Evolutionary conservation across 1,140 invertebrate species (phyloP), one percentile per base, ranked within the genome.

Genomic region (Vanessa tameamea): DNA sequence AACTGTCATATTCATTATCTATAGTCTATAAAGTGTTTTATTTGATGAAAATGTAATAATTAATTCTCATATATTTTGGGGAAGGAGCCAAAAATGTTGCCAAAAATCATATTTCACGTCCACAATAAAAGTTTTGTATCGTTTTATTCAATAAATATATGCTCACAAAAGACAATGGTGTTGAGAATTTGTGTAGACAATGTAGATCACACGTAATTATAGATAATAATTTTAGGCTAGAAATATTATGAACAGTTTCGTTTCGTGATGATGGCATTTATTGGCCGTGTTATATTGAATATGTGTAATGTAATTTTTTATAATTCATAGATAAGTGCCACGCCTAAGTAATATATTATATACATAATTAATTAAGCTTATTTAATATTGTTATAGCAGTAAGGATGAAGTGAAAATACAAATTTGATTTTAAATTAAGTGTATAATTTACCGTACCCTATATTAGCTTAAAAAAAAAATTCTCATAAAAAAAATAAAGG

Each of bases 241-340:
- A 81, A 75, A 80, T 81, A 59, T n/a, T 78, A 83, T 82, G 86
- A 78, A 75, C 53, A 77, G 75, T 73, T 82, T 73, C 82, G 85
- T 78, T 88, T 87, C 89, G 90, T 91, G 90, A 89, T 90, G 83
- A 85, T 79, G 90, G 90, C 90, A 92, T 91, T 90, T 91, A 91
- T 83, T 90, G 89, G 89, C 88, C 89, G 84, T 85, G 82, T 87
- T 90, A 85, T 61, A 61, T 84, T 88, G 79, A 75, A 87, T 66
- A 87, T 84, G 80, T 84, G 78, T 87, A 84, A 82, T 85, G 79
- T 85, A 83, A 87, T 84, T 90, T 89, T 89, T 90, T 90, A 89
- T 92, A 89, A 89, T 88, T 80, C 71, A 77, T 90, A 89, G 85
- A 81, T 91, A 92, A 91, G 89, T 89, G 87, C 87, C 87, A 90